Percentiles rank a stretch among this genome's conserved stretches.
phyloP scores from a whole-genome alignment of 35 echinoderm and acorn worm genomes.

The Diadema setosum region DNA sequence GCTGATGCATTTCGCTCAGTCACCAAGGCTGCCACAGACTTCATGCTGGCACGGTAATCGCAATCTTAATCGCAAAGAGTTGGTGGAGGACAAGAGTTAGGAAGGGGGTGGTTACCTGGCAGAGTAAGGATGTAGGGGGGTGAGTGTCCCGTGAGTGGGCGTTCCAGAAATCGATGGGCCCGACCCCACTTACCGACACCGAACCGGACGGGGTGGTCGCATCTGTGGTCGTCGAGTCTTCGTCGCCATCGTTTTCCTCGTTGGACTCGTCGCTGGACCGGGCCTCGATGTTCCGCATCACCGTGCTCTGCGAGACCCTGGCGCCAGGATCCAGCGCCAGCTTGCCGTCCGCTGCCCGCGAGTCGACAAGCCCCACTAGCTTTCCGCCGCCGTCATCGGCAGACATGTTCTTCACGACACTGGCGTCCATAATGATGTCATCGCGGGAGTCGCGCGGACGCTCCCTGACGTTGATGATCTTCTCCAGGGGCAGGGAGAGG shows the following conservation, averaged over 20 bases:
- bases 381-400: background rate
- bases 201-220: background rate
- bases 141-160: background rate
- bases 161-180: background rate
- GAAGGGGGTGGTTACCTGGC: constrained; percentile 1
- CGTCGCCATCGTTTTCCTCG: background rate
- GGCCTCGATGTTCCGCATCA: background rate
- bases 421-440: background rate
- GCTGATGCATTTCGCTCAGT: too few species aligned
- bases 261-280: background rate
- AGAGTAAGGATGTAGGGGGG: background rate
- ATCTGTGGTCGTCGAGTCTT: background rate
- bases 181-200: constrained; percentile 17
- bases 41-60: too few species aligned
- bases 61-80: too few species aligned
- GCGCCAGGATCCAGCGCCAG: background rate
- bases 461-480: background rate
- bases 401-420: background rate
- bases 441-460: background rate
- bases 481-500: background rate
- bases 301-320: background rate
- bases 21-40: too few species aligned
- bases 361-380: background rate
- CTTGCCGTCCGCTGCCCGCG: background rate
- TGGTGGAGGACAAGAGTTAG: too few species aligned